These are phyloP conservation scores for Lordiphosa mommai DNA, from an alignment of 1,140 invertebrate genomes.

Conservation along the genomic window DNA sequence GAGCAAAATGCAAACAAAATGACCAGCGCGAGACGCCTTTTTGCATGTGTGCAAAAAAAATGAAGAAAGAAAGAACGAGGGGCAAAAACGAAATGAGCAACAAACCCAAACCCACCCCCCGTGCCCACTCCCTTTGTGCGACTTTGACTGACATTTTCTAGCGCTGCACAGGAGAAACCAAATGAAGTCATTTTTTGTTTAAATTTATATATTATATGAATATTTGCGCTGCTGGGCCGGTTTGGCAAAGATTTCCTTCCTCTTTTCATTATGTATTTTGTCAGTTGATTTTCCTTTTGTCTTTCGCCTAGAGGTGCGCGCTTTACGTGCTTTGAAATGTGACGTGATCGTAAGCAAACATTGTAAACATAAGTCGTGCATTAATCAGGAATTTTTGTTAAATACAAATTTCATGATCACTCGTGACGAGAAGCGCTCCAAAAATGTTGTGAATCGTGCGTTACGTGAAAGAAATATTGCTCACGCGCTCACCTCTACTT, in stretches of 20 bases:
- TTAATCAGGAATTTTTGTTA: too few species aligned
- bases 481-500: neutral
- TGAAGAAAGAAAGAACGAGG: constrained; percentile 35
- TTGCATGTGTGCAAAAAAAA: constrained; percentile 37
- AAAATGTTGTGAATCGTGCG: too few species aligned
- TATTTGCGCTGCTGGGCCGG: constrained; percentile 32
- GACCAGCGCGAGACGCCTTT: constrained; percentile 55
- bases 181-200: neutral
- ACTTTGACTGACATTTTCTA: constrained; percentile 62
- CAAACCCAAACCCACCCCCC: constrained; percentile 41
- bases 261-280: constrained; percentile 52
- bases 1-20: constrained; percentile 62
- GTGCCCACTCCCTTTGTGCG: constrained; percentile 41
- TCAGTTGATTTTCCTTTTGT: constrained; percentile 60
- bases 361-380: too few species aligned
- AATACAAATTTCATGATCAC: too few species aligned
- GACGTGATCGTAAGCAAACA: too few species aligned
- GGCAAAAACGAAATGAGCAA: constrained; percentile 40
- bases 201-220: too few species aligned
- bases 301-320: constrained; percentile 45
- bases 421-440: too few species aligned
- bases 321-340: constrained; percentile 22
- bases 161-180: constrained; percentile 20
- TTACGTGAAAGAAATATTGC: too few species aligned
- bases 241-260: constrained; percentile 45